phyloP scores from a whole-genome alignment of 2,797 vertebrate genomes.

The Poeciliopsis paucimaculata region DNA sequence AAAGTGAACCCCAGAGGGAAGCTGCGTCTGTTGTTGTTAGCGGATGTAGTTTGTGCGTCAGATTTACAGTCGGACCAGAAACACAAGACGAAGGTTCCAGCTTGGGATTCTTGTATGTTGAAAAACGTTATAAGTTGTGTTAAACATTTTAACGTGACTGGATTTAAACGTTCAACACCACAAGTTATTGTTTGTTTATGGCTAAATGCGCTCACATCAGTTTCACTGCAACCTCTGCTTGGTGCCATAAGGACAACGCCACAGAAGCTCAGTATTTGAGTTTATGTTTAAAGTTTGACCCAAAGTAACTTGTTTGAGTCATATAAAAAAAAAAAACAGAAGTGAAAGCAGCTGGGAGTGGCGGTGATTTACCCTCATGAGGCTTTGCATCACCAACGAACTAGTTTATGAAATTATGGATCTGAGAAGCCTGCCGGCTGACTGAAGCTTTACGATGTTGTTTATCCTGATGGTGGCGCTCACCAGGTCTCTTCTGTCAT shows the following conservation, averaged over 20 bases:
- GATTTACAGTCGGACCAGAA: too few relatives aligned
- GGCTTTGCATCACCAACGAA: constrained; percentile 16
- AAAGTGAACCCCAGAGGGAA: too few relatives aligned
- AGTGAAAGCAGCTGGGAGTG: constrained; percentile 48
- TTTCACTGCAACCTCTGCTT: too few relatives aligned
- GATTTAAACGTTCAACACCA: too few relatives aligned
- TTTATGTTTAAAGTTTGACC: not conserved
- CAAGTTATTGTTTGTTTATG: too few relatives aligned
- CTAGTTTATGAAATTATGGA: constrained; percentile 6
- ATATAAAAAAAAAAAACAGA: constrained; percentile 39
- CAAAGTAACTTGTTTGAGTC: not conserved
- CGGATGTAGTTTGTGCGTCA: too few relatives aligned
- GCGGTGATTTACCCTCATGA: not conserved
- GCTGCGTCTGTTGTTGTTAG: too few relatives aligned
- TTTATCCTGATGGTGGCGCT: constrained; percentile 17
- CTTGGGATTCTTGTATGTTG: too few relatives aligned
- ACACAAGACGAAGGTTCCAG: too few relatives aligned
- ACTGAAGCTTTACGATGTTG: constrained; percentile 3
- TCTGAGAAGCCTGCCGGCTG: constrained; percentile 1
- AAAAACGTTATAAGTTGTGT: too few relatives aligned
- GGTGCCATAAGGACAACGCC: not conserved
- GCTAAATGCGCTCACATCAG: too few relatives aligned
- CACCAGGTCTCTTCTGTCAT: constrained; percentile 13
- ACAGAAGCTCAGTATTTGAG: not conserved
- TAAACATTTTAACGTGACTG: too few relatives aligned